A percentile compares a stretch with the other conserved stretches of the same genome.
Conservation (phyloP, 2,113 vertebrate species). For the Australoheros scitulus region DNA sequence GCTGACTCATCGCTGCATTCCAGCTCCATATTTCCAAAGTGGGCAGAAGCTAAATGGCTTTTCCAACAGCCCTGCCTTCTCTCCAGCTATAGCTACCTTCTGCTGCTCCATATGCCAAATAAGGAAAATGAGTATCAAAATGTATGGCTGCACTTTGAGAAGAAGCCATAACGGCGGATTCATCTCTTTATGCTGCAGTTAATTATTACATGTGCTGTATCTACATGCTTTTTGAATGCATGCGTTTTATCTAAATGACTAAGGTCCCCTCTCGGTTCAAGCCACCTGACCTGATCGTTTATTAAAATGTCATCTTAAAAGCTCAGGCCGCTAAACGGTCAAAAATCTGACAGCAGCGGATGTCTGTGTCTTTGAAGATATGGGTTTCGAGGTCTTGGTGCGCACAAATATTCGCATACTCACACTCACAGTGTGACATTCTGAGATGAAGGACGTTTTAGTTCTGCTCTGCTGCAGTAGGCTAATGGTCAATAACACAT, state of each 20-base stretch:
- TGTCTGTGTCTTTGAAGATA: slow-evolving; percentile 41
- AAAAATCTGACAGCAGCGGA: neutral
- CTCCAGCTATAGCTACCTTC: slow-evolving; percentile 25
- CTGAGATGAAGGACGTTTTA: slow-evolving; percentile 65
- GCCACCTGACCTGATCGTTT: neutral
- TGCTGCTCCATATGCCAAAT: slow-evolving; percentile 49
- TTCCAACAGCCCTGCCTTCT: slow-evolving; percentile 39
- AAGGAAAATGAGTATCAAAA: slow-evolving; percentile 19
- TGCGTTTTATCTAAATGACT: neutral
- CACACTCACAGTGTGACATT: slow-evolving; percentile 46
- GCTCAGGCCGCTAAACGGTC: neutral
- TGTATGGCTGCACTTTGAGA: slow-evolving; percentile 5
- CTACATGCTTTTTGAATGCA: neutral
- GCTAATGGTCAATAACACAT: slow-evolving; percentile 69
- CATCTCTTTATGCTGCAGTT: neutral
- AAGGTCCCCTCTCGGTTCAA: neutral
- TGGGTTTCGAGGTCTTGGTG: neutral
- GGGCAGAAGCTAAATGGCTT: slow-evolving; percentile 60
- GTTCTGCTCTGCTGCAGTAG: slow-evolving; percentile 57
- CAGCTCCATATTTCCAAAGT: slow-evolving; percentile 65
- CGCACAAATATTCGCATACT: slow-evolving; percentile 27
- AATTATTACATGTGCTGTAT: slow-evolving; percentile 4
- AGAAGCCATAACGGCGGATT: neutral
- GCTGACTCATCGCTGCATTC: slow-evolving; percentile 73
- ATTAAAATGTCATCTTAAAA: slow-evolving; percentile 25